Percentiles rank a stretch among this genome's conserved stretches.
phyloP scores from a whole-genome alignment of 2,888 invertebrate genomes.

The Pollenia amentaria region DNA sequence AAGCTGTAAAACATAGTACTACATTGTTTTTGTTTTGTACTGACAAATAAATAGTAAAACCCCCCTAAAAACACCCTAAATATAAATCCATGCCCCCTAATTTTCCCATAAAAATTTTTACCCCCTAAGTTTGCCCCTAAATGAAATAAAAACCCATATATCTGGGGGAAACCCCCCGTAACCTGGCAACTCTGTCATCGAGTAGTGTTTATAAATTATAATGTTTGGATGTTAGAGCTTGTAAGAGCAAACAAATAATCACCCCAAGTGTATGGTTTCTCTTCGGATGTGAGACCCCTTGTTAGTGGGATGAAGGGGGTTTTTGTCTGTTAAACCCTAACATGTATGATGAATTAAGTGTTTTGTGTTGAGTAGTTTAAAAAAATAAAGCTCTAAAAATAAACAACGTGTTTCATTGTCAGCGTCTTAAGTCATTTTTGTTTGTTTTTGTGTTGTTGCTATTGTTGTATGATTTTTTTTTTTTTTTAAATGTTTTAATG shows the following conservation, averaged over 20 bases:
- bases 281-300: not conserved
- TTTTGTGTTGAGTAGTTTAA: not conserved
- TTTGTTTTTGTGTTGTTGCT: slow-evolving; percentile 23
- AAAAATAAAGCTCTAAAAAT: slow-evolving; percentile 15
- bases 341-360: slow-evolving; percentile 12
- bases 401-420: slow-evolving; percentile 68
- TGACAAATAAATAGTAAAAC: too few species aligned
- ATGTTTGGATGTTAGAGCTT: not conserved
- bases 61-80: too few species aligned
- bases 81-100: too few species aligned
- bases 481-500: slow-evolving; percentile 25
- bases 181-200: too few species aligned
- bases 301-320: not conserved
- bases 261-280: slow-evolving; percentile 7
- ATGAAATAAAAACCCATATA: too few species aligned
- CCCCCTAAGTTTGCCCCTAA: too few species aligned
- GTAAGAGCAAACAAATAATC: not conserved
- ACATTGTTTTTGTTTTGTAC: too few species aligned
- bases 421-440: slow-evolving; percentile 31
- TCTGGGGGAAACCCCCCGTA: too few species aligned
- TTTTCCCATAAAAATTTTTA: too few species aligned
- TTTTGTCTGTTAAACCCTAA: not conserved
- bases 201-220: too few species aligned
- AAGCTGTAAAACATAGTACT: too few species aligned
- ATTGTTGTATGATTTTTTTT: slow-evolving; percentile 44